Percentiles rank a stretch among this genome's conserved stretches.
phyloP scores from a whole-genome alignment of 2,113 vertebrate genomes.

The Boulengeromyrus knoepffleri region DNA sequence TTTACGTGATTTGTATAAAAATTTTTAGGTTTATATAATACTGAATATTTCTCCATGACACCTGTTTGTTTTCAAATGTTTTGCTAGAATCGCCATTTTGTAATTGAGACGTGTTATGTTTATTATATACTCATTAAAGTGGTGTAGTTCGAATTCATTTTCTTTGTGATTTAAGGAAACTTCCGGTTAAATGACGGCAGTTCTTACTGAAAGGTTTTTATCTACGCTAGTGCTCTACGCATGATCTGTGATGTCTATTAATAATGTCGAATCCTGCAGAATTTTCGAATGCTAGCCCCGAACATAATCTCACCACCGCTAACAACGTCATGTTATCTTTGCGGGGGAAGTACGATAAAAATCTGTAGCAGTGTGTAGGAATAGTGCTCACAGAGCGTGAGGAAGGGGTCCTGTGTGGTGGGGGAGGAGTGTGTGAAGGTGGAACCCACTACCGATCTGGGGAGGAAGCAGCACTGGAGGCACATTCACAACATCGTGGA shows the following conservation, averaged over 20 bases:
- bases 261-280: neutral
- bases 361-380: conserved; percentile 20
- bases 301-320: neutral
- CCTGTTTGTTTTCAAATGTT: neutral
- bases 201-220: neutral
- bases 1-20: neutral
- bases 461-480: conserved; percentile 37
- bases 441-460: conserved; percentile 25
- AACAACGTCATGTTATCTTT: neutral
- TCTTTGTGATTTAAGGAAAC: neutral
- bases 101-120: neutral
- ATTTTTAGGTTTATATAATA: neutral
- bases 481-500: neutral
- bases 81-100: neutral
- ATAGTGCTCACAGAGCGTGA: neutral
- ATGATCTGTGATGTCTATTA: neutral
- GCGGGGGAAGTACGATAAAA: conserved; percentile 26
- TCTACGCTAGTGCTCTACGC: neutral
- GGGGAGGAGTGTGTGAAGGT: conserved; percentile 24
- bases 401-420: neutral
- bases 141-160: neutral
- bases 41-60: neutral
- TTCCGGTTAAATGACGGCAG: neutral
- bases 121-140: neutral
- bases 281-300: neutral